Percentiles rank a stretch among this genome's conserved stretches.
phyloP scores from a whole-genome alignment of 2,113 vertebrate genomes.

The Megaceryle torquata region DNA sequence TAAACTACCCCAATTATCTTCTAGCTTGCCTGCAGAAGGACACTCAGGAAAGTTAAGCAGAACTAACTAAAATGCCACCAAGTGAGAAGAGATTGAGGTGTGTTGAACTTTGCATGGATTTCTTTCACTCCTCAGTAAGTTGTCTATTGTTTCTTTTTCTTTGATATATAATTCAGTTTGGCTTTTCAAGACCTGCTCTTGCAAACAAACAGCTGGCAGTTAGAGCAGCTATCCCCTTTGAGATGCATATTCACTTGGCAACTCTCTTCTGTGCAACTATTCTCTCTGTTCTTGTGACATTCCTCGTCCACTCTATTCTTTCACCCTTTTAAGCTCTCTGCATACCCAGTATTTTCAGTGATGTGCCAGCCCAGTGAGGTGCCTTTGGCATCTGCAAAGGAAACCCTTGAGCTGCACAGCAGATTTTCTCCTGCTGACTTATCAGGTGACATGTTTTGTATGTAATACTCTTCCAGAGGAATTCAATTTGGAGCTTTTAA shows the following conservation, averaged over 20 bases:
- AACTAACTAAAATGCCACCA: background rate
- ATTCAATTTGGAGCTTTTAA: background rate
- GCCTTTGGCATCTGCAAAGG: background rate
- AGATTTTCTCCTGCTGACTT: background rate
- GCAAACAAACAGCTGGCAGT: background rate
- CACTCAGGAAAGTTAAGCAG: background rate
- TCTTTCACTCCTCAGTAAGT: background rate
- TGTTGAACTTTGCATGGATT: background rate
- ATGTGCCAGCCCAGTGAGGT: background rate
- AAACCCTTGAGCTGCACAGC: background rate
- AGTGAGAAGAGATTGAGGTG: background rate
- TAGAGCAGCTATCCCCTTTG: background rate
- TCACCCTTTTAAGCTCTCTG: background rate
- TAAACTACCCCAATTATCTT: constrained; percentile 22
- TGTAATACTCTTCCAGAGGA: background rate
- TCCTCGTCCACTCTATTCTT: background rate
- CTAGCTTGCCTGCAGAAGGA: background rate
- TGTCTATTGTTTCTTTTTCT: background rate
- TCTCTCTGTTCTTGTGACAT: background rate
- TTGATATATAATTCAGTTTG: background rate
- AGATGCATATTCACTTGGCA: background rate
- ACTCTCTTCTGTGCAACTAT: background rate
- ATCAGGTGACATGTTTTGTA: background rate
- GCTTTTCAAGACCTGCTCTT: background rate
- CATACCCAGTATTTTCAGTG: background rate